Base-by-base conservation (phyloP, 1,140 invertebrate genomes). In the Zaprionus vittiger region DNA sequence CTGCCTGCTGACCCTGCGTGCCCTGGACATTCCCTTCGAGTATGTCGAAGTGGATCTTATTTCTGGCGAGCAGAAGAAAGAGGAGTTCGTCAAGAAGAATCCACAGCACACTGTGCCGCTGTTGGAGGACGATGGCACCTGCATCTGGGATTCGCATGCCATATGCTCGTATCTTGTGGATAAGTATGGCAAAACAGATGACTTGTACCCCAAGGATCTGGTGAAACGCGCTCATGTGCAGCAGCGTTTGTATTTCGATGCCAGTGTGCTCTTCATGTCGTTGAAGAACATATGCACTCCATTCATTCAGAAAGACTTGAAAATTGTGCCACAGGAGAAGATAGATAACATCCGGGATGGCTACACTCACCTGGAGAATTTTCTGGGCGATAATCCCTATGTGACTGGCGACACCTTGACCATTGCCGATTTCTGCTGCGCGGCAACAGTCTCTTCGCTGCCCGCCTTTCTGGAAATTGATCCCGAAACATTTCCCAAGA, bases 381-480 rank as follows among this genome's bases (percentile, higher is more conserved):
- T 94, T 77, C 79, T 95, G 17, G 91, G 93, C 4, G 93, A 92
- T 0, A 91, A 81, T 17, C 70, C 85, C 3, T 95, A 94, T 91
- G 62, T 95, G 17, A 94, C 93, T 14, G 95, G 95, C 0, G 93
- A 95, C 11, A 69, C 92, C 9, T 44, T 95, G 6, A 96, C 95
- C 0, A 92, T 96, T 26, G 96, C 95, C 11, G 96, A 95, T 77
- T 93, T 95, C 24, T 93, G 94, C 66, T 94, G 94, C 49, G 91
- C 93, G 4, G 81, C 93, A 7, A 92, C 92, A 4, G 82, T 92
- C 1, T 89, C 87, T 7, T 91, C 94, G 71, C 31, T 93, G 79
- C 64, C 91, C 65, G 86, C 79, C 1, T 61, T 92, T 28, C 14
- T 92, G 12, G 80, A 77, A 0, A 75, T 93, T 7, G 87, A 93